Base-by-base conservation (phyloP, 1,140 invertebrate species). In the Nylanderia fulva region DNA sequence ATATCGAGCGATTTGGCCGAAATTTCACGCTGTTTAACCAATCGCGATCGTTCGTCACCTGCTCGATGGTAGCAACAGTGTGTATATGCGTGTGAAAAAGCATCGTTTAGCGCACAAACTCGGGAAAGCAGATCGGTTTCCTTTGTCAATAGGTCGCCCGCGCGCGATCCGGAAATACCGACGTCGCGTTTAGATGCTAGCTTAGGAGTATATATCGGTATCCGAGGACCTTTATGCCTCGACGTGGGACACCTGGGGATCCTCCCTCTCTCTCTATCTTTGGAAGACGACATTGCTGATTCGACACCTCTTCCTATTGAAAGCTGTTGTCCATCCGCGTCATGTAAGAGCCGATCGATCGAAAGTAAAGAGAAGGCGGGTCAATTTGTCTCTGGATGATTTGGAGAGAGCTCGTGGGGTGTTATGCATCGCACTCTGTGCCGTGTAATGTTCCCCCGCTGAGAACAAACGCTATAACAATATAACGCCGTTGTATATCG, bases 1-100 rank as follows among this genome's bases (percentile, higher is more conserved):
- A 36, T 24, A n/a, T 52, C 83, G 68, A 29, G n/a, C 52, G 77
- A 77, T 83, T 86, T 77, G 58, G 80, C 64, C 21, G 56, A 88
- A 86, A 90, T 90, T 88, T 88, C 63, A 89, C 72, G 88, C 45
- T 76, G 74, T 87, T 90, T 87, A 89, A 85, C 82, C 56, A 82
- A 83, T 71, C 80, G n/a, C 72, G 21, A 39, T 21, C 21, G 39
- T 42, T 36, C 36, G 72, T 74, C 87, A 82, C 77, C 77, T 82
- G 77, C 64, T 33, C 36, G 52, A 36, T 56, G 15, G 27, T 24
- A 63, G 15, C 36, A 48, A n/a, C n/a, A n/a, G n/a, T n/a, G n/a
- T n/a, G 85, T 39, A 3, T 33, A 3, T 33, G 80, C 29, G 58
- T 86, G 88, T 52, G 80, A 86, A 69, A 77, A 74, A 71, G 64